Base-by-base conservation (phyloP, 2,113 vertebrate species). In the Empidonax alnorum region DNA sequence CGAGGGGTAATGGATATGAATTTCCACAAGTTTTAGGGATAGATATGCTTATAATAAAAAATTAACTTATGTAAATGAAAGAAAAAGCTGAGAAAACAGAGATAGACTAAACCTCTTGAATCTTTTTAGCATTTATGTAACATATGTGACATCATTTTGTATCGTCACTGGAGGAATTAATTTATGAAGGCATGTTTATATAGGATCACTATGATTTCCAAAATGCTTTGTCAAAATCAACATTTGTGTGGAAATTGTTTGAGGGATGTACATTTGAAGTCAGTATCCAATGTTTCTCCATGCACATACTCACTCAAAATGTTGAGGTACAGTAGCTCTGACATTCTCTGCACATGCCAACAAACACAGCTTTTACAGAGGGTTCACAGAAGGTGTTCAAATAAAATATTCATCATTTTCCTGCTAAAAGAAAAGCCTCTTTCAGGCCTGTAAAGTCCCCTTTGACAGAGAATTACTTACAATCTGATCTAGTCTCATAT, bases 341-440 rank as follows among this genome's bases (percentile, higher is more conserved):
- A 94, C 95, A 96, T 94, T 88, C 77, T 69, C 78, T 94, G 95
- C 84, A 91, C 95, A 95, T 96, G 95, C 92, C 95, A 96, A 92
- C 78, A 97, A 94, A 94, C 63, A 94, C 68, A 93, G 96, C 91
- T 97, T 97, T 97, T 97, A 89, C 71, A 94, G 93, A 77, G 92
- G 95, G 81, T 96, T 96, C 91, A 82, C 91, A 72, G 72, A 94
- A 95, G 85, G 78, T 96, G 86, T 92, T 97, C 72, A 84, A 47
- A 97, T 98, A 94, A 98, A 97, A 97, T 97, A 98, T 97, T 98
- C 71, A 97, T 98, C 0, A 77, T 69, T 92, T 95, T 76, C 90
- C 67, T 95, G 50, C 89, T 93, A 68, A 96, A 96, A 97, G 78
- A 91, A 95, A 97, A 96, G 46, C 15, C 31, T 87, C 62, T 87